Conservation (phyloP, 2,888 invertebrate species). For the Allygus modestus region DNA sequence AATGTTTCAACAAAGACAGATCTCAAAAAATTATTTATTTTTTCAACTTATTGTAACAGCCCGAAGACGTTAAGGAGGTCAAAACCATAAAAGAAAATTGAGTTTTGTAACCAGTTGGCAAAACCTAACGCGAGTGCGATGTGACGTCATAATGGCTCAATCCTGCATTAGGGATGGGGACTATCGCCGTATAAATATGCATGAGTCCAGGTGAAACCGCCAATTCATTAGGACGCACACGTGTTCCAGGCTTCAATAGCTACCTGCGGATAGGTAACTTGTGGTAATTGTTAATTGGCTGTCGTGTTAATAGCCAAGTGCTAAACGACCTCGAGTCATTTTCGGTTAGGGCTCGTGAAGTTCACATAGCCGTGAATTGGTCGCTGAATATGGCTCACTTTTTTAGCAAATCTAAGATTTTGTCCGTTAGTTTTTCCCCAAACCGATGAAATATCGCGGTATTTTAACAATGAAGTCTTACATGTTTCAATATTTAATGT, state of each 20-base stretch:
- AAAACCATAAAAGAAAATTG: constrained; percentile 13
- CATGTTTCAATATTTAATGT: no score
- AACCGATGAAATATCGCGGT: no score
- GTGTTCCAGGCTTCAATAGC: not conserved
- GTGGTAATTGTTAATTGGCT: constrained; percentile 28
- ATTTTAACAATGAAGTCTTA: no score
- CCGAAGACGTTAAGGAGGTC: not conserved
- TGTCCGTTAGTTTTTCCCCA: no score
- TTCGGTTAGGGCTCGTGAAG: no score
- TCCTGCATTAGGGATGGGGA: not conserved
- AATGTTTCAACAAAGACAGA: no score
- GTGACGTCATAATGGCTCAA: constrained; percentile 38
- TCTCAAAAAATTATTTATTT: no score
- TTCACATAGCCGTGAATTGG: no score
- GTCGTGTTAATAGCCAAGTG: constrained; percentile 1
- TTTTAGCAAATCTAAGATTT: no score
- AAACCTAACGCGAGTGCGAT: not conserved
- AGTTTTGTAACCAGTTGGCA: constrained; percentile 8
- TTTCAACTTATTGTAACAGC: no score
- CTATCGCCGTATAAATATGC: constrained; percentile 25
- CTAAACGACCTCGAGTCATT: not conserved
- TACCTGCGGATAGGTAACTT: not conserved
- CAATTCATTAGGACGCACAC: not conserved
- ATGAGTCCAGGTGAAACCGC: not conserved
- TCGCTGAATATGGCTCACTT: no score